phyloP scores from a whole-genome alignment of 2,888 invertebrate genomes.

The Chouioia cunea region DNA sequence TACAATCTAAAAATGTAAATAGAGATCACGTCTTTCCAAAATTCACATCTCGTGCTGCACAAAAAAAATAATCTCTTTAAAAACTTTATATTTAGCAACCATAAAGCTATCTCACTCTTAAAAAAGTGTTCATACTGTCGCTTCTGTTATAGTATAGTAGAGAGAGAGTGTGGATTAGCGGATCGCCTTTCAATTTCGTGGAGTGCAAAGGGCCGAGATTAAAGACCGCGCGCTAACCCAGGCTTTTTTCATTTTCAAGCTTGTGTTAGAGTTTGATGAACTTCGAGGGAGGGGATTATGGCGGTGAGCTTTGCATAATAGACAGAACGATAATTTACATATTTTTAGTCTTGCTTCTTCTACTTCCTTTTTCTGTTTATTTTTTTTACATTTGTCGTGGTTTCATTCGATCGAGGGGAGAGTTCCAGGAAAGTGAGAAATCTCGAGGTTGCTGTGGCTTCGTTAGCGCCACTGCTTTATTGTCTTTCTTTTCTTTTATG shows the following conservation, averaged over 20 bases:
- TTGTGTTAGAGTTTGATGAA: conserved; percentile 34
- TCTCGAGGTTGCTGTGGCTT: conserved; percentile 19
- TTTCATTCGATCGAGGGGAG: conserved; percentile 19
- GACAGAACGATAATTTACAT: conserved; percentile 38
- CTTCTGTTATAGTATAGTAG: too few relatives aligned
- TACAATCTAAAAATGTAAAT: too few relatives aligned
- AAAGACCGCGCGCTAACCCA: conserved; percentile 34
- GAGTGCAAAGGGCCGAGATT: conserved; percentile 44
- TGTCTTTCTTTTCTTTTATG: conserved; percentile 22
- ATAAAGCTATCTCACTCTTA: too few relatives aligned
- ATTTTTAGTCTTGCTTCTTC: conserved; percentile 22
- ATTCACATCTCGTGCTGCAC: too few relatives aligned
- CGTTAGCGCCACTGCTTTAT: conserved; percentile 17
- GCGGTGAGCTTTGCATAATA: conserved; percentile 35
- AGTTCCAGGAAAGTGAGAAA: conserved; percentile 32
- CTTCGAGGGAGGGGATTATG: conserved; percentile 8
- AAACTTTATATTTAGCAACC: too few relatives aligned
- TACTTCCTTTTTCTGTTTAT: not conserved
- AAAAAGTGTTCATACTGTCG: too few relatives aligned
- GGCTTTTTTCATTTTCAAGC: conserved; percentile 39
- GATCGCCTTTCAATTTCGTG: conserved; percentile 54
- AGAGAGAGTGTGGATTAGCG: conserved; percentile 45
- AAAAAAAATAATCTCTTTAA: too few relatives aligned
- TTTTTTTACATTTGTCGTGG: not conserved
- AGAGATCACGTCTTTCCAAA: too few relatives aligned